Conservation (phyloP, 2,888 invertebrate species). For the Chouioia cunea region DNA sequence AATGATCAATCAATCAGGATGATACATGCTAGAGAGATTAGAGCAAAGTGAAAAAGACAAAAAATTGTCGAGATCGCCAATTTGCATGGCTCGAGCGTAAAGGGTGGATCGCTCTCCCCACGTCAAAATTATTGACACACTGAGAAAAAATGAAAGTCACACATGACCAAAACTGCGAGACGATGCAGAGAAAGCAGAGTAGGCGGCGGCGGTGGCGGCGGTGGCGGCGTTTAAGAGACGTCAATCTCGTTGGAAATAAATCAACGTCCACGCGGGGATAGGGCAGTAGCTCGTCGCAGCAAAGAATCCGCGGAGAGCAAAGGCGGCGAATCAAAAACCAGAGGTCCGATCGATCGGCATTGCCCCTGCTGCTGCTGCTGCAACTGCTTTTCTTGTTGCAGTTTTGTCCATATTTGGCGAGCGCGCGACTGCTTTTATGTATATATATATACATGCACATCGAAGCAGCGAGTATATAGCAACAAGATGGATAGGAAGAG, state of each 20-base stretch:
- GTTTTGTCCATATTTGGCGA: slow-evolving; percentile 44
- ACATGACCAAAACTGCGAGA: background rate
- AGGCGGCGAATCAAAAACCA: too few species aligned
- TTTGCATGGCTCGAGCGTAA: slow-evolving; percentile 25
- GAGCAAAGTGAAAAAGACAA: too few species aligned
- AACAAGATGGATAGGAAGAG: slow-evolving; percentile 36
- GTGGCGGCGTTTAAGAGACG: background rate
- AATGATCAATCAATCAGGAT: too few species aligned
- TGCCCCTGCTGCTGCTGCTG: slow-evolving; percentile 16
- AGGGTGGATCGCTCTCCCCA: background rate
- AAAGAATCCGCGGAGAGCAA: background rate
- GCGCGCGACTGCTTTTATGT: too few species aligned
- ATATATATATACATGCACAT: slow-evolving; percentile 10
- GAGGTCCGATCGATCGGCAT: slow-evolving; percentile 48
- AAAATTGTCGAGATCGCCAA: too few species aligned
- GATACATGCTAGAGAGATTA: too few species aligned
- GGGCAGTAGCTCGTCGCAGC: background rate
- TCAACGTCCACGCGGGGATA: slow-evolving; percentile 41
- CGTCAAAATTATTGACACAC: background rate
- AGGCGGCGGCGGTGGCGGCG: too few species aligned
- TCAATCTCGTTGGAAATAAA: slow-evolving; percentile 27
- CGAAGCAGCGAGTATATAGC: background rate
- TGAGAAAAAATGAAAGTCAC: slow-evolving; percentile 6
- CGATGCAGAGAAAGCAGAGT: background rate
- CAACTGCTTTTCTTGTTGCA: too few species aligned